Percentiles rank a stretch among this genome's conserved stretches.
Conservation (phyloP, 1,140 invertebrate genomes). For the Stenopsyche tienmushanensis region DNA sequence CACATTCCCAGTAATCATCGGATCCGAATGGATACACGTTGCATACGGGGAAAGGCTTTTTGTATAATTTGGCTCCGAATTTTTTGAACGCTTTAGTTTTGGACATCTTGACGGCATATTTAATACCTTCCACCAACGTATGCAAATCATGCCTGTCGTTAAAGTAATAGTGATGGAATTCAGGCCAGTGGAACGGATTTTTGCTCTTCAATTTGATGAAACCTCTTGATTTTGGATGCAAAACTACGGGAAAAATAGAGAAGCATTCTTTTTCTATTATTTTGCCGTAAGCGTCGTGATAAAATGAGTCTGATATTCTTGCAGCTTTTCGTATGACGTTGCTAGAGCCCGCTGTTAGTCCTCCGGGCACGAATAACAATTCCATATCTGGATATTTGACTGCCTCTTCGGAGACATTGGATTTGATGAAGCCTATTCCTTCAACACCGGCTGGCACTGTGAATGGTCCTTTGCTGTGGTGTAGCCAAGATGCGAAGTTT, state of each 20-base stretch:
- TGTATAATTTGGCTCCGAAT: slow-evolving; percentile 48
- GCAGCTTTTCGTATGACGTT: slow-evolving; percentile 58
- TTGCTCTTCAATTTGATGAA: slow-evolving; percentile 63
- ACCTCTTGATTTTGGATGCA: slow-evolving; percentile 74
- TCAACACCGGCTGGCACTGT: slow-evolving; percentile 59
- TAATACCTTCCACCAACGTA: slow-evolving; percentile 48
- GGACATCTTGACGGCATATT: slow-evolving; percentile 45
- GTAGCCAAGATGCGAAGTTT: slow-evolving; percentile 48
- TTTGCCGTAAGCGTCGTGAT: slow-evolving; percentile 57
- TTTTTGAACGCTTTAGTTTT: slow-evolving; percentile 45
- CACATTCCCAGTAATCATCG: slow-evolving; percentile 58
- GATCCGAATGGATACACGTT: slow-evolving; percentile 47
- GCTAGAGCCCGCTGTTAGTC: slow-evolving; percentile 64
- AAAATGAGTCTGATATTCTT: slow-evolving; percentile 60
- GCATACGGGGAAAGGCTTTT: slow-evolving; percentile 55
- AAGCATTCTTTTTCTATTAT: slow-evolving; percentile 54
- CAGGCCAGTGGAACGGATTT: slow-evolving; percentile 73
- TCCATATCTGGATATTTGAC: slow-evolving; percentile 64
- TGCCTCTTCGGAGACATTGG: slow-evolving; percentile 56
- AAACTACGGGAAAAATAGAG: slow-evolving; percentile 46
- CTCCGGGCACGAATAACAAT: slow-evolving; percentile 60
- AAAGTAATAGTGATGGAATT: slow-evolving; percentile 57
- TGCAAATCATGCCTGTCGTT: slow-evolving; percentile 45
- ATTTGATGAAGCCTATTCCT: slow-evolving; percentile 60
- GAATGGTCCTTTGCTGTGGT: slow-evolving; percentile 53